Conservation (phyloP, 64 coral and sea anemone genomes). For the Stichodactyla mertensii region DNA sequence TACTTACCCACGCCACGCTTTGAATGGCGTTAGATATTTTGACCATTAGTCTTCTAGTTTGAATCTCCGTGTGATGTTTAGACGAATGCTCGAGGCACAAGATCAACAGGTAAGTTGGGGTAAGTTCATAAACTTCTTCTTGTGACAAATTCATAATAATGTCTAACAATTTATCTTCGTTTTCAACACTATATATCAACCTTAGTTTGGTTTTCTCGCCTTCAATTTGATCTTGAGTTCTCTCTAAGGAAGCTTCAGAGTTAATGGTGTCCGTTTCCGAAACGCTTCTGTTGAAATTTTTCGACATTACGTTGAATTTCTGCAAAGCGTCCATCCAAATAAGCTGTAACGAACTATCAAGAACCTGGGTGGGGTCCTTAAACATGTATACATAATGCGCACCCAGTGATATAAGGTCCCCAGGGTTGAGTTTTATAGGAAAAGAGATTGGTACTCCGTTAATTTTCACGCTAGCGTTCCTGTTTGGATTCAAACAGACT, state of each 20-base stretch:
- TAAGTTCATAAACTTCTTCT: constrained; percentile 66
- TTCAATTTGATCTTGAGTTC: constrained; percentile 8
- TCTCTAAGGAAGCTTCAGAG: background rate
- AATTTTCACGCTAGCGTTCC: constrained; percentile 57
- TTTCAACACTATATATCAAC: constrained; percentile 42
- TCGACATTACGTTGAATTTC: constrained; percentile 36
- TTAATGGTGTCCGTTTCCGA: background rate
- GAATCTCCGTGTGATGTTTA: constrained; percentile 67
- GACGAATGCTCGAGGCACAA: constrained; percentile 87
- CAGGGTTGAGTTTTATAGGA: constrained; percentile 55
- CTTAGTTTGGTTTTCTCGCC: constrained; percentile 29
- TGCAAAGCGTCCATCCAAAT: constrained; percentile 69
- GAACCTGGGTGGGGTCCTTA: constrained; percentile 82
- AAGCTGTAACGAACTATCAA: constrained; percentile 55
- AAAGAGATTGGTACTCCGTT: constrained; percentile 57
- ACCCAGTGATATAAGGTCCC: constrained; percentile 80
- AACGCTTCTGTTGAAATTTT: constrained; percentile 12
- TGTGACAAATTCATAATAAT: constrained; percentile 69
- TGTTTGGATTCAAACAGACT: constrained; percentile 72
- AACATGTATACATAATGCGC: constrained; percentile 84
- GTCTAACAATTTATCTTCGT: constrained; percentile 78
- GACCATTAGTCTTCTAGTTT: constrained; percentile 80
- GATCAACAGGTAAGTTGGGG: constrained; percentile 75
- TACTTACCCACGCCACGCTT: constrained; percentile 85
- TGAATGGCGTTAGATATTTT: constrained; percentile 91